A percentile compares a stretch with the other conserved stretches of the same genome.
These are phyloP conservation scores for Caiman crocodilus DNA, from an alignment of 2,797 vertebrate genomes.

Conservation along the genomic window DNA sequence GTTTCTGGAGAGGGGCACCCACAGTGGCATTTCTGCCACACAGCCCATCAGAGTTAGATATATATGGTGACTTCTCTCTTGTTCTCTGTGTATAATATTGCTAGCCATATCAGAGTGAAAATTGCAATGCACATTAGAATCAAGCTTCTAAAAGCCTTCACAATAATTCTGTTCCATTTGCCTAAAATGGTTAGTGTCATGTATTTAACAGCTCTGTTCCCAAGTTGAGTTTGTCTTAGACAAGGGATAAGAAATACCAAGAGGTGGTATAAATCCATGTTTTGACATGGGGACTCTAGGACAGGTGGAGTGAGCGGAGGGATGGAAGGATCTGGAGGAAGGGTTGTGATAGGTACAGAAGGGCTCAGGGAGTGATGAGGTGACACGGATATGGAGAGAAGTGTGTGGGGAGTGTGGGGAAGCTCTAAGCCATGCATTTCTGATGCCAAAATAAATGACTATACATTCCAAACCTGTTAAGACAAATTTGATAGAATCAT, in stretches of 20 bases:
- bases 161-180: neutral
- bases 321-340: neutral
- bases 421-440: neutral
- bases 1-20: no score
- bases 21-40: no score
- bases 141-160: neutral
- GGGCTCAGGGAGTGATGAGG: neutral
- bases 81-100: neutral
- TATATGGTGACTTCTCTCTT: neutral
- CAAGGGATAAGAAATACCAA: neutral
- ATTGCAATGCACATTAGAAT: neutral
- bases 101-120: neutral
- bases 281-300: neutral
- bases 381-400: neutral
- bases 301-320: neutral
- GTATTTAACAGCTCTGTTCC: neutral
- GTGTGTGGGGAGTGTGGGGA: neutral
- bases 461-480: neutral
- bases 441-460: neutral
- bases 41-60: neutral
- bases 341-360: neutral
- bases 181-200: neutral
- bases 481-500: neutral
- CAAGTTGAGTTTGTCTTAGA: neutral
- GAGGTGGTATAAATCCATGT: neutral